Conservation (phyloP, 2,113 vertebrate species). For the Gymnobelideus leadbeateri region DNA sequence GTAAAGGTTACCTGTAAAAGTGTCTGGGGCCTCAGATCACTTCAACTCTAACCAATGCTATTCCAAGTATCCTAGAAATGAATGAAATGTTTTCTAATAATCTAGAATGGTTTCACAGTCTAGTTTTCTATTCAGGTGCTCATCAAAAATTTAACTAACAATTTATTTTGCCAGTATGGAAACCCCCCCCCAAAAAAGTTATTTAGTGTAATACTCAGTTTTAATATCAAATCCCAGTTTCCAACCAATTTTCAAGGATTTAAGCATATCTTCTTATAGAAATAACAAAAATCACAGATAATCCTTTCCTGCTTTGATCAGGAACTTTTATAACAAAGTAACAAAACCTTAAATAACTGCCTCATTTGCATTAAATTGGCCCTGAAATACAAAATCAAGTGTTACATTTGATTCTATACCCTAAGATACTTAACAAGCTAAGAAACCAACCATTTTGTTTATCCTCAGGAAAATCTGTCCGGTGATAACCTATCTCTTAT, state of each 20-base stretch:
- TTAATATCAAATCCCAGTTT: neutral
- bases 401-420: neutral
- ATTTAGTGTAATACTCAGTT: neutral
- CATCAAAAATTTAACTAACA: neutral
- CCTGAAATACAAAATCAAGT: neutral
- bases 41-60: neutral
- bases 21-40: neutral
- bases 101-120: constrained; percentile 1
- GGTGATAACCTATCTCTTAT: neutral
- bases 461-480: neutral
- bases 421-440: neutral
- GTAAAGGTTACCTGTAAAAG: neutral
- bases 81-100: constrained; percentile 24
- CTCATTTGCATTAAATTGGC: neutral
- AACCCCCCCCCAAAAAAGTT: neutral
- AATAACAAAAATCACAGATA: neutral
- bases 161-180: neutral
- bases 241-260: neutral
- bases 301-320: neutral
- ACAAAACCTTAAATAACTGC: neutral
- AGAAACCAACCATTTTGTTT: neutral
- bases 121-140: neutral
- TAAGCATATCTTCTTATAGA: neutral
- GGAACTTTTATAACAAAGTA: neutral
- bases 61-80: constrained; percentile 34